Conservation (phyloP, 37 sponge, comb jelly and placozoan genomes). For the Petrosia ficiformis region DNA sequence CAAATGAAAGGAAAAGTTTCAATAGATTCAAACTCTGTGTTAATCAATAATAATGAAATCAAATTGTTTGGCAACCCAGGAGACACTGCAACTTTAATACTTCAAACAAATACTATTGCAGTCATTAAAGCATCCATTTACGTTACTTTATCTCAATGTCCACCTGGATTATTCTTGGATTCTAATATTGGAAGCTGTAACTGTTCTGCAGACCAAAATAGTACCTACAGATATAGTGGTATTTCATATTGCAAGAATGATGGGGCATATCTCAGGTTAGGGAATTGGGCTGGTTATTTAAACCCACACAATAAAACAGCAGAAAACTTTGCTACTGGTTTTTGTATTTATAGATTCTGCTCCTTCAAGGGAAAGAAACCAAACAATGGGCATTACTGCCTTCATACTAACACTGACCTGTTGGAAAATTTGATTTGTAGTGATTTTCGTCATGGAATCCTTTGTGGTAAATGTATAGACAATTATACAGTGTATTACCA, state of each 20-base stretch:
- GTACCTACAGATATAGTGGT: too few relatives aligned
- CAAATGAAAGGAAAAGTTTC: neutral
- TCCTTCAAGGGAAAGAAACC: neutral
- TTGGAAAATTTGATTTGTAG: constrained; percentile 18
- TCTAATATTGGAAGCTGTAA: neutral
- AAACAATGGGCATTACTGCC: neutral
- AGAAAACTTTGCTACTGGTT: constrained; percentile 1
- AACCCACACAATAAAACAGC: neutral
- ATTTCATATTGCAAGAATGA: neutral
- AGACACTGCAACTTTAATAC: neutral
- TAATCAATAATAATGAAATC: neutral
- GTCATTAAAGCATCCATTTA: neutral
- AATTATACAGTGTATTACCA: constrained; percentile 28
- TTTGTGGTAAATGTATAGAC: constrained; percentile 24
- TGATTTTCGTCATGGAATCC: neutral
- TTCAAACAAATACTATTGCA: neutral
- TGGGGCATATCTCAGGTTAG: constrained; percentile 3
- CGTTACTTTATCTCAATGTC: neutral
- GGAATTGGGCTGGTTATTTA: constrained; percentile 32
- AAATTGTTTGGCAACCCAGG: neutral
- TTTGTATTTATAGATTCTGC: neutral
- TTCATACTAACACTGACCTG: neutral
- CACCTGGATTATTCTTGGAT: neutral
- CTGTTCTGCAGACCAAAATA: constrained; percentile 3
- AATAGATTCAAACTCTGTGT: neutral